Percentiles rank a stretch among this genome's conserved stretches.
These are phyloP conservation scores for Cancer borealis DNA, from an alignment of 2,888 invertebrate genomes.

Conservation along the genomic window DNA sequence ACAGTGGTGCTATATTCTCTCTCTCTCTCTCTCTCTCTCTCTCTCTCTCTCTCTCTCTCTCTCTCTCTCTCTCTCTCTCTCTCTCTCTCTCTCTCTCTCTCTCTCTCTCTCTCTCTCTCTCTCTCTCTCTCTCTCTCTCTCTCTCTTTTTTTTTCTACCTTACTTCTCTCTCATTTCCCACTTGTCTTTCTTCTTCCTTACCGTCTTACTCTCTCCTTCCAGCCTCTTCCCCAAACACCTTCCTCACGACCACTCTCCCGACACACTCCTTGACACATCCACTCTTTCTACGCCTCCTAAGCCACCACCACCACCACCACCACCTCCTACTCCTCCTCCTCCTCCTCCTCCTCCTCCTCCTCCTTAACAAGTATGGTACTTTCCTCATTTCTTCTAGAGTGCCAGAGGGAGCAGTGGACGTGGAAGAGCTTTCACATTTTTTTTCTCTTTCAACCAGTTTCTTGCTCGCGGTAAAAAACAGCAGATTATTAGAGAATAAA, in stretches of 20 bases:
- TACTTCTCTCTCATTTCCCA: background rate
- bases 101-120: constrained; percentile 41
- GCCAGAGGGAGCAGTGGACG: background rate
- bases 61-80: constrained; percentile 44
- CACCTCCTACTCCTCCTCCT: background rate
- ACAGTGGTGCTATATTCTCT: background rate
- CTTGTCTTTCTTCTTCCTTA: background rate
- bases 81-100: constrained; percentile 46
- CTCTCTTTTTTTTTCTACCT: background rate
- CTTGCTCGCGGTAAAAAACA: background rate
- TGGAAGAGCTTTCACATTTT: background rate
- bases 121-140: constrained; percentile 6
- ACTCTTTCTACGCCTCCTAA: background rate
- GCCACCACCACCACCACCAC: background rate
- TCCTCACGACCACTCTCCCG: background rate
- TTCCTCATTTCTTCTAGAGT: background rate
- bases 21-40: background rate
- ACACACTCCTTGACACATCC: background rate
- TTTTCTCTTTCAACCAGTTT: background rate
- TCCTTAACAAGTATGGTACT: background rate
- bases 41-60: background rate
- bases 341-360: background rate
- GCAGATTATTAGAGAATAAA: background rate
- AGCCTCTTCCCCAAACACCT: background rate
- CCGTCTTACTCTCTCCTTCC: background rate